A percentile compares a stretch with the other conserved stretches of the same genome.
Evolutionary conservation across 53 echinoderm and acorn worm species (phyloP).

Genomic region (Patiria pectinifera): DNA sequence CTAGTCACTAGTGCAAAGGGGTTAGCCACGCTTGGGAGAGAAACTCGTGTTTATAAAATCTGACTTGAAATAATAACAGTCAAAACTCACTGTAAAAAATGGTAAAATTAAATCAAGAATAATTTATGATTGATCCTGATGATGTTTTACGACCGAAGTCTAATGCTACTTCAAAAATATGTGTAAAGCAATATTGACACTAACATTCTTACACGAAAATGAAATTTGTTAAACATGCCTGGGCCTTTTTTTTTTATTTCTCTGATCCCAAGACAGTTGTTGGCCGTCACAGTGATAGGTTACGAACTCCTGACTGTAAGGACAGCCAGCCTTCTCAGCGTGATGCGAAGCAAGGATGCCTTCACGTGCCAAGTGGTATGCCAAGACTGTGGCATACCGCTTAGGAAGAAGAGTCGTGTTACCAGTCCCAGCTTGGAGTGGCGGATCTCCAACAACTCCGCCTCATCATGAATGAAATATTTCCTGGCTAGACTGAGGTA

Average conservation of each 20-base stretch:
- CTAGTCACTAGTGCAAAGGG: too few species aligned
- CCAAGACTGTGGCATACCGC: constrained; percentile 16
- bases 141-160: neutral
- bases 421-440: neutral
- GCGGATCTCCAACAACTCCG: neutral
- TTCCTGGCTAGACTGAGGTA: neutral
- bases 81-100: neutral
- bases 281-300: neutral
- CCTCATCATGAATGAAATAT: neutral
- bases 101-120: neutral
- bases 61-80: neutral
- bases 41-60: too few species aligned
- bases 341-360: neutral
- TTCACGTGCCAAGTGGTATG: neutral
- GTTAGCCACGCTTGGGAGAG: too few species aligned
- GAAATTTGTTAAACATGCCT: neutral
- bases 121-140: neutral
- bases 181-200: neutral
- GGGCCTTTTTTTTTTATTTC: neutral
- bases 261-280: neutral
- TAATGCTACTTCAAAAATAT: neutral
- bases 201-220: neutral
- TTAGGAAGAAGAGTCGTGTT: constrained; percentile 18
- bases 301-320: neutral
- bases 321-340: neutral